Conservation (phyloP, 2,113 vertebrate species). For the Heterocephalus glaber region DNA sequence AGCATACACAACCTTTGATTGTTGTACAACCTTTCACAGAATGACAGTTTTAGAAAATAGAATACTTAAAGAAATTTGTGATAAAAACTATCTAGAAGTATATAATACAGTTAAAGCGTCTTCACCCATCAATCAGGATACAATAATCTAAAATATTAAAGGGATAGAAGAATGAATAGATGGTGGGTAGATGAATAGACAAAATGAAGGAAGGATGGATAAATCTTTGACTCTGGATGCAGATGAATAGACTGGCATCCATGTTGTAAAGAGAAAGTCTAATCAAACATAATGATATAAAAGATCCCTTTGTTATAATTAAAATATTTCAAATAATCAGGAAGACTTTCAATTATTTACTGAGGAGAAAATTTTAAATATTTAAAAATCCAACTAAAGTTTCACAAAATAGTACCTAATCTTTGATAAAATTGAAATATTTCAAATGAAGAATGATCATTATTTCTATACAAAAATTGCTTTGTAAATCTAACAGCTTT, state of each 20-base stretch:
- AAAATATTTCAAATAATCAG: not conserved
- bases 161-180: not conserved
- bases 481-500: not conserved
- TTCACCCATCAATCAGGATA: not conserved
- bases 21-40: not conserved
- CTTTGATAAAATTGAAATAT: not conserved
- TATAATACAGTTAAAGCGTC: not conserved
- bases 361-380: not conserved
- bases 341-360: not conserved
- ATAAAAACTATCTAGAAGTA: not conserved
- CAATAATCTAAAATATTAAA: not conserved
- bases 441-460: slow-evolving; percentile 11
- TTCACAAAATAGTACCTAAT: not conserved
- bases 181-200: not conserved
- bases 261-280: not conserved
- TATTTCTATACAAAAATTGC: slow-evolving; percentile 43
- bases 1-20: not conserved
- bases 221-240: not conserved
- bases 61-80: not conserved
- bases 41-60: not conserved
- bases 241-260: not conserved
- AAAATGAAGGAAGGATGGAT: not conserved
- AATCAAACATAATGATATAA: not conserved
- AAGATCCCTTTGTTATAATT: not conserved
- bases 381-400: slow-evolving; percentile 41